A percentile compares a stretch with the other conserved stretches of the same genome.
Conservation (phyloP, 2,797 vertebrate genomes). For the Yasuhikotakia modesta region DNA sequence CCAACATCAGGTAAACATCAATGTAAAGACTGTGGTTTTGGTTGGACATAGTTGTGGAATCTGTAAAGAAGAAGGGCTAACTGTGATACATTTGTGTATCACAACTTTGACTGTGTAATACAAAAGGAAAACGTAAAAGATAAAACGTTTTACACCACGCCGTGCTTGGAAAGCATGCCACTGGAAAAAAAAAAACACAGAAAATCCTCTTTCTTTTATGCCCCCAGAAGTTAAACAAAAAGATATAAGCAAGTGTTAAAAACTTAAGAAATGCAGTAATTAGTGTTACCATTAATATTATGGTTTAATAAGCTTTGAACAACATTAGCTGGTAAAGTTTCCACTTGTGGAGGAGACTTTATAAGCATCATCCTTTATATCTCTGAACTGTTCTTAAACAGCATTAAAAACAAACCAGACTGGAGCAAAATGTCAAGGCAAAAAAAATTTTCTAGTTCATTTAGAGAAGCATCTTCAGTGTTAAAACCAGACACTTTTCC, state of each 20-base stretch:
- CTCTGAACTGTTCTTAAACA: too few relatives aligned
- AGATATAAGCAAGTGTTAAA: too few relatives aligned
- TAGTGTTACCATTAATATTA: neutral
- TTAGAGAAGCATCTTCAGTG: neutral
- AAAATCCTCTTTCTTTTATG: too few relatives aligned
- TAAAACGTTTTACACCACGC: too few relatives aligned
- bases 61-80: neutral
- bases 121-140: neutral
- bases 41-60: neutral
- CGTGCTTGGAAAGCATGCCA: too few relatives aligned
- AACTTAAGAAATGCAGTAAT: neutral
- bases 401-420: neutral
- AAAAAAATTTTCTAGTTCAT: neutral
- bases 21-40: conserved; percentile 4
- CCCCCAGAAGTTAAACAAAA: too few relatives aligned
- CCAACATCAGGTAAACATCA: conserved; percentile 3
- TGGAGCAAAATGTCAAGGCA: neutral
- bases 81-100: conserved; percentile 14
- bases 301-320: neutral
- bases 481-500: neutral
- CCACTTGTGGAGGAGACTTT: neutral
- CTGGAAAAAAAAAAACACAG: too few relatives aligned
- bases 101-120: conserved; percentile 30
- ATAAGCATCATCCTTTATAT: too few relatives aligned
- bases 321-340: neutral